Evolutionary conservation across 2,113 vertebrate genomes (phyloP).

Genomic region (Crotalus helleri): DNA sequence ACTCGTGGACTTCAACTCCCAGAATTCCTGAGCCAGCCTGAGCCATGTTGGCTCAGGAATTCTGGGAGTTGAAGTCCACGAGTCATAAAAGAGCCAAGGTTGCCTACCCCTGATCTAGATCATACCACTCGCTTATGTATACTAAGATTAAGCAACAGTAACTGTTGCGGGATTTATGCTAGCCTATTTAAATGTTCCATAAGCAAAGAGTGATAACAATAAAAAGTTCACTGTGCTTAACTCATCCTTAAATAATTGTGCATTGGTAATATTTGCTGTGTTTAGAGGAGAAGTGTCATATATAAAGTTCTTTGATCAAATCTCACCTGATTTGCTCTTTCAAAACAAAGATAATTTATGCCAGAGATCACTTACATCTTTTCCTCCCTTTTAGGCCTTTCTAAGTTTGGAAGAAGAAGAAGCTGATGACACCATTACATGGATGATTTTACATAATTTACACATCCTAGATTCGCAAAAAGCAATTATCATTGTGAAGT

Average conservation of each 20-base stretch:
- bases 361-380: slow-evolving; percentile 37
- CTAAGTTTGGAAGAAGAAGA: slow-evolving; percentile 56
- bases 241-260: neutral
- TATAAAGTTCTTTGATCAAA: neutral
- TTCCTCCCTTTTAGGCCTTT: slow-evolving; percentile 57
- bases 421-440: slow-evolving; percentile 53
- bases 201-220: neutral
- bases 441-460: slow-evolving; percentile 59
- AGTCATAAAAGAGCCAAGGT: too few relatives aligned
- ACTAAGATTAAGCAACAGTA: neutral
- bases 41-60: too few relatives aligned
- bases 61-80: too few relatives aligned
- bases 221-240: neutral
- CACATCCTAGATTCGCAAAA: slow-evolving; percentile 60
- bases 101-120: neutral
- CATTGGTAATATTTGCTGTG: neutral
- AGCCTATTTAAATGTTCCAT: neutral
- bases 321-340: slow-evolving; percentile 4
- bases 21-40: too few relatives aligned
- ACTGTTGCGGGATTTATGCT: neutral
- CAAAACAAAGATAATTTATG: slow-evolving; percentile 24
- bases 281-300: neutral
- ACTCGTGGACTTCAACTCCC: too few relatives aligned
- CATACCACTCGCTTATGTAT: neutral
- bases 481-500: slow-evolving; percentile 55